Evolutionary conservation across 2,797 vertebrate species (phyloP).

Genomic region (Trachurus trachurus): DNA sequence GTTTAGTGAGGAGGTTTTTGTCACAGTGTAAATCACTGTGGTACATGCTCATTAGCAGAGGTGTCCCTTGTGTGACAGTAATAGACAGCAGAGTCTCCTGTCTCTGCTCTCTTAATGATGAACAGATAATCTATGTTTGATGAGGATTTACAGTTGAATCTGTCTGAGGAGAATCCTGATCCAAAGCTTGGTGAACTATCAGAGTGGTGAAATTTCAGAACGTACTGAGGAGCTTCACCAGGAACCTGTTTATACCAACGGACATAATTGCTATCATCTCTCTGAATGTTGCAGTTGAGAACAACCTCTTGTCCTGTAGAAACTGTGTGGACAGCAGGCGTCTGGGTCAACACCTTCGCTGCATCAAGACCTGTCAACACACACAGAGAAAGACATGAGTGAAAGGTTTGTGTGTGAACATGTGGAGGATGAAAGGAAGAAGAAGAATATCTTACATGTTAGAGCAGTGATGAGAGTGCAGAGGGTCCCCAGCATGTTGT

Average conservation of each 20-base stretch:
- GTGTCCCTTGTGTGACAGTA: too few relatives aligned
- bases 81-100: too few relatives aligned
- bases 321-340: conserved; percentile 30
- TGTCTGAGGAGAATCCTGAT: conserved; percentile 37
- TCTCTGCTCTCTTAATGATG: too few relatives aligned
- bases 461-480: conserved; percentile 33
- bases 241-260: not conserved
- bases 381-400: conserved; percentile 4
- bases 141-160: conserved; percentile 40
- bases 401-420: conserved; percentile 11
- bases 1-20: too few relatives aligned
- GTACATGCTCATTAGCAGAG: too few relatives aligned
- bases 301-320: conserved; percentile 29
- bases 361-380: conserved; percentile 51
- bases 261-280: not conserved
- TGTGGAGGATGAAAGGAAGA: not conserved
- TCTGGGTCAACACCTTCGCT: conserved; percentile 50
- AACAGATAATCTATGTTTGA: too few relatives aligned
- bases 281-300: conserved; percentile 52
- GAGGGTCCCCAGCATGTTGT: conserved; percentile 38
- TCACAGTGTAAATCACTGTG: too few relatives aligned
- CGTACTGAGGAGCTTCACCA: not conserved
- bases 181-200: not conserved
- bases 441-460: conserved; percentile 44
- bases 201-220: not conserved